Conservation (phyloP, 2,113 vertebrate genomes). For the Murina feae region DNA sequence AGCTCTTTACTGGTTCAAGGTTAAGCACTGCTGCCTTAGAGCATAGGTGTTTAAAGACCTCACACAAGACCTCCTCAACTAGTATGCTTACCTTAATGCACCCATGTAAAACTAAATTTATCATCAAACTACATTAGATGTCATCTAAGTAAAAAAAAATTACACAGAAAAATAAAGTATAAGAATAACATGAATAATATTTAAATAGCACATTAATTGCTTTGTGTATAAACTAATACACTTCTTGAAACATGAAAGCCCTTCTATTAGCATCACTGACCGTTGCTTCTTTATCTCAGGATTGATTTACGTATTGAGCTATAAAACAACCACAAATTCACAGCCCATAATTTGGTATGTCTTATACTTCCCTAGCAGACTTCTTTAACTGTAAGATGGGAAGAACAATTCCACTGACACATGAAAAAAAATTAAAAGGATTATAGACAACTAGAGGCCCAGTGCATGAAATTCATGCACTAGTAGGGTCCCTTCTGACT, state of each 20-base stretch:
- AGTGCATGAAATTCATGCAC: too few relatives aligned
- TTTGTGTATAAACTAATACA: not conserved
- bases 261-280: not conserved
- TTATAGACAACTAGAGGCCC: not conserved
- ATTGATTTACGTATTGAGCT: not conserved
- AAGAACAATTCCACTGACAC: not conserved
- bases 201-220: not conserved
- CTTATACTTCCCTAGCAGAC: not conserved
- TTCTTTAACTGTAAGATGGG: not conserved
- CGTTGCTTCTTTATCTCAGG: not conserved
- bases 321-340: not conserved
- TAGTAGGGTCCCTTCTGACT: too few relatives aligned
- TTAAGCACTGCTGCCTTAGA: not conserved
- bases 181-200: not conserved
- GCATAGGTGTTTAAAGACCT: not conserved
- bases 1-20: slow-evolving; percentile 3
- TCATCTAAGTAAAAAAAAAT: not conserved
- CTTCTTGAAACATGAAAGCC: not conserved
- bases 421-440: not conserved
- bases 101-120: not conserved
- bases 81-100: not conserved
- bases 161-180: not conserved
- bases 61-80: not conserved
- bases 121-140: not conserved
- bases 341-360: not conserved